Evolutionary conservation across 64 coral and sea anemone species (phyloP).

Genomic region (Cladopsammia gracilis): DNA sequence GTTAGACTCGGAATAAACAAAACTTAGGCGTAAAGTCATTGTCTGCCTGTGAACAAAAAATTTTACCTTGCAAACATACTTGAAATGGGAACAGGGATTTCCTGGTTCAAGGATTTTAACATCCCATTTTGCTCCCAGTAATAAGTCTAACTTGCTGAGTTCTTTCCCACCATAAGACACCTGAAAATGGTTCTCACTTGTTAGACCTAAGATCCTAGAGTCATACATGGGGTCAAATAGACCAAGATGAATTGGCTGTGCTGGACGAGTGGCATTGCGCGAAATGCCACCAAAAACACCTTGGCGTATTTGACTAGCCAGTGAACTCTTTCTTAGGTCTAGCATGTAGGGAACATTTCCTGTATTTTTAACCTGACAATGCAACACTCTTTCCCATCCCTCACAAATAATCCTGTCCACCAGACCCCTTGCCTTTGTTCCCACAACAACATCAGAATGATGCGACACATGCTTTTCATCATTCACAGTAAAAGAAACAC

Average conservation of each 20-base stretch:
- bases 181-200: too few relatives aligned
- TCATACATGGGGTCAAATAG: conserved; percentile 47
- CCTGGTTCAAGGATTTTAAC: conserved; percentile 21
- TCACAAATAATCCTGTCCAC: conserved; percentile 36
- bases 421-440: background rate
- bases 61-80: conserved; percentile 21
- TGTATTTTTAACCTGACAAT: background rate
- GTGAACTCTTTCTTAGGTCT: conserved; percentile 11
- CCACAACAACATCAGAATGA: background rate
- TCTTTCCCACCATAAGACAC: too few relatives aligned
- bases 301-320: conserved; percentile 6
- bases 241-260: conserved; percentile 50
- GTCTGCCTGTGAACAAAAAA: background rate
- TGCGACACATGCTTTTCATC: background rate
- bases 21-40: conserved; percentile 20
- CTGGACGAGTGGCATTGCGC: conserved; percentile 33
- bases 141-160: background rate
- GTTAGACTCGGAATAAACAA: conserved; percentile 37
- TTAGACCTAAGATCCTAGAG: background rate
- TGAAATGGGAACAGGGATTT: conserved; percentile 34
- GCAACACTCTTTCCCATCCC: conserved; percentile 10
- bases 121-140: conserved; percentile 36
- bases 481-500: background rate
- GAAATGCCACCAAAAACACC: background rate
- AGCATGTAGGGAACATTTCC: conserved; percentile 51